phyloP scores from a whole-genome alignment of 2,888 invertebrate genomes.

The Cataglyphis livida region DNA sequence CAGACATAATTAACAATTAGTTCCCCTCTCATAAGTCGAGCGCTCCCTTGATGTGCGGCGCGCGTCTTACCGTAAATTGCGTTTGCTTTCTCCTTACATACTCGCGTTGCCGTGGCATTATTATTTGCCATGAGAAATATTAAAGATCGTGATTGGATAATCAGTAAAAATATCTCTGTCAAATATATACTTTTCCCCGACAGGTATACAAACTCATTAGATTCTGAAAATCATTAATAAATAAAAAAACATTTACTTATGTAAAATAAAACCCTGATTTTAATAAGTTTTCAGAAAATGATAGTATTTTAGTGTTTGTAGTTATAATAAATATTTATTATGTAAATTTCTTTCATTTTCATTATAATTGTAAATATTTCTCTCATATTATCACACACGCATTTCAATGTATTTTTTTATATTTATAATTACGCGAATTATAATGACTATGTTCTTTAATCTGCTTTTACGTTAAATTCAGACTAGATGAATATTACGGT shows the following conservation, averaged over 20 bases:
- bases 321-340: neutral
- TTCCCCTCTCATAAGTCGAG: constrained; percentile 52
- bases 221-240: neutral
- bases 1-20: constrained; percentile 72
- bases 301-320: neutral
- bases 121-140: neutral
- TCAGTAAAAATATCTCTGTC: neutral
- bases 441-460: neutral
- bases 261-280: neutral
- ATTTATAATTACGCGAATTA: neutral
- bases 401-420: neutral
- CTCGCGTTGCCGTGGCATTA: neutral
- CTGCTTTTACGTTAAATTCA: neutral
- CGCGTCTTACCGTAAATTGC: constrained; percentile 31
- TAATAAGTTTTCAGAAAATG: neutral
- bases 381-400: too few species aligned
- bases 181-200: neutral
- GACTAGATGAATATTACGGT: neutral
- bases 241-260: neutral
- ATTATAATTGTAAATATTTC: too few species aligned
- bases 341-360: neutral
- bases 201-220: neutral
- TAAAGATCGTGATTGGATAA: neutral
- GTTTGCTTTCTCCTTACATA: constrained; percentile 20
- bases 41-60: constrained; percentile 32